Conservation (phyloP, 2,888 invertebrate species). For the Sylvicola cinctus region DNA sequence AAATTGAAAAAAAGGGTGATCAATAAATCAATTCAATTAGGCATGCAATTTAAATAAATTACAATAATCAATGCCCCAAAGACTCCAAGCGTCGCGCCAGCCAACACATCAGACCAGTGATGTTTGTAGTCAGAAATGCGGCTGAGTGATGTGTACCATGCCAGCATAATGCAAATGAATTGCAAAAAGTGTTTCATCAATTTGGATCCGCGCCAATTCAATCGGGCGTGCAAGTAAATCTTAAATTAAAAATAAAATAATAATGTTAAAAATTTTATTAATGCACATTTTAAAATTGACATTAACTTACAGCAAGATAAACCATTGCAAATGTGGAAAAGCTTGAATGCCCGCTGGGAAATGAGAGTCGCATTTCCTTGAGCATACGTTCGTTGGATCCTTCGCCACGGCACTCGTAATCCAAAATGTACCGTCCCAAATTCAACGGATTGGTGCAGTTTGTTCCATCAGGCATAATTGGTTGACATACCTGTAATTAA, state of each 20-base stretch:
- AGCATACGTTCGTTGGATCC: constrained; percentile 31
- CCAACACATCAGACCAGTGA: constrained; percentile 92
- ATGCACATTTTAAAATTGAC: too few species aligned
- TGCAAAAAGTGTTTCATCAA: constrained; percentile 73
- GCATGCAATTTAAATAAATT: too few species aligned
- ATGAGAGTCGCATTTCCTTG: constrained; percentile 65
- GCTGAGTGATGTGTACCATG: constrained; percentile 75
- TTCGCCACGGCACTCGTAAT: constrained; percentile 40
- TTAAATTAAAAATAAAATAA: constrained; percentile 19
- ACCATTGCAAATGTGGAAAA: constrained; percentile 75
- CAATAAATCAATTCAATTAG: too few species aligned
- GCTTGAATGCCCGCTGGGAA: constrained; percentile 82
- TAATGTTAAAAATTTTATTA: constrained; percentile 3
- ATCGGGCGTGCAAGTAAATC: constrained; percentile 74
- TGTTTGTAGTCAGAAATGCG: constrained; percentile 93
- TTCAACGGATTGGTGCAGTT: constrained; percentile 36
- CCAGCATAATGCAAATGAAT: constrained; percentile 52
- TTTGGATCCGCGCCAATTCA: constrained; percentile 62
- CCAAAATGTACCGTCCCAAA: constrained; percentile 43
- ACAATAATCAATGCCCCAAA: constrained; percentile 47
- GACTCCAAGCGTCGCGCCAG: constrained; percentile 53
- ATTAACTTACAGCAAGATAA: constrained; percentile 58
- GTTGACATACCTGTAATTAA: constrained; percentile 49
- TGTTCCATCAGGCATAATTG: constrained; percentile 31
- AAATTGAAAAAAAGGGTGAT: not conserved